These are phyloP conservation scores for Trachurus trachurus DNA, from an alignment of 2,797 vertebrate species.

Conservation along the genomic window DNA sequence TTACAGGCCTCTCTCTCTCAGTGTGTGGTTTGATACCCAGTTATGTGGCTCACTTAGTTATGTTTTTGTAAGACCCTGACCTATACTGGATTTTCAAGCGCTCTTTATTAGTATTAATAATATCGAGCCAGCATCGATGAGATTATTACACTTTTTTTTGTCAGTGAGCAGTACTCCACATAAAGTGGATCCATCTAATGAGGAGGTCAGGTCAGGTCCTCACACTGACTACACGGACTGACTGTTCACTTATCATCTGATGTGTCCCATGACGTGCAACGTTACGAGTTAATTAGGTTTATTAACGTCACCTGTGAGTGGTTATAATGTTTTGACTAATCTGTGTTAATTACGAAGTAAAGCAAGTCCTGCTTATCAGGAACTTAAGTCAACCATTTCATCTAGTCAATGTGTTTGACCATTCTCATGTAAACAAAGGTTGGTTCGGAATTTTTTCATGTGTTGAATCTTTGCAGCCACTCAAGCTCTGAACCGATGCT, in stretches of 20 bases:
- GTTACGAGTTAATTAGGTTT: neutral
- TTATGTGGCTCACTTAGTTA: conserved; percentile 49
- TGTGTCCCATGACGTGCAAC: neutral
- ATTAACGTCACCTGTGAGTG: neutral
- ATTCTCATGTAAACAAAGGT: neutral
- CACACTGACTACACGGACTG: neutral
- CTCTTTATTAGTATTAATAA: conserved; percentile 17
- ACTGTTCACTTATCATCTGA: neutral
- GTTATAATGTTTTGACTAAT: neutral
- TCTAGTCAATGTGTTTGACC: no score
- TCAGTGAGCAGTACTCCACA: neutral
- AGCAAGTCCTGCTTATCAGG: neutral
- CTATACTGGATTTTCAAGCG: neutral
- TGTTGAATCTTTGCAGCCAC: neutral
- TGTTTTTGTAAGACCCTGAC: conserved; percentile 8
- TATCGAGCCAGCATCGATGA: neutral
- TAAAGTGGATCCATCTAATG: neutral
- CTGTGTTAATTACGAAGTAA: no score
- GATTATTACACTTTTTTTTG: neutral
- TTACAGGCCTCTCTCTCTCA: conserved; percentile 23
- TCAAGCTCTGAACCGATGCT: neutral
- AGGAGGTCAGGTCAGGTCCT: neutral
- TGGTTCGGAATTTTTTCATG: neutral
- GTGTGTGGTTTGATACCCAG: conserved; percentile 33
- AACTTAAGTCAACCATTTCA: neutral